Evolutionary conservation across 2,797 vertebrate species (phyloP), one percentile per base, ranked within the genome.

Genomic region (Thunnus albacares): DNA sequence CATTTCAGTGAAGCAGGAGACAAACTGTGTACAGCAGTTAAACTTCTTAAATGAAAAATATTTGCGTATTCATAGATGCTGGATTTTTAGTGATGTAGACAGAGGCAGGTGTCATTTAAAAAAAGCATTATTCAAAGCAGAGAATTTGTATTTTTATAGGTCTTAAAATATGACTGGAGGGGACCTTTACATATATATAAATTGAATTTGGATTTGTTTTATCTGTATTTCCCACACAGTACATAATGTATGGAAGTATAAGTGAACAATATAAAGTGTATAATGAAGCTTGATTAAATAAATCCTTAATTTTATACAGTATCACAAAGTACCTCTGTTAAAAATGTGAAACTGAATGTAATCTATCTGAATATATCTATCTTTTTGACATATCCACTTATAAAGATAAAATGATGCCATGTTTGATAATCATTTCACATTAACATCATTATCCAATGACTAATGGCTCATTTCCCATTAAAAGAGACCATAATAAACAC

Each of bases 401-500:
- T 58, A 12, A 51, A 60, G 9, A 17, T 35, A 2, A 41, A 24
- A 43, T 61, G 64, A 63, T 76, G 22, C 45, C 33, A 52, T 51
- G 17, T 51, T 28, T 58, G 13, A 41, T 28, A 14, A 17, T 17
- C 15, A 45, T 49, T 49, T 49, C 17, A 49, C 17, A 66, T 45
- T 18, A 22, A 30, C 11, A 28, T 24, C 24, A 24, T 24, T 24
- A 24, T 1, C 11, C 35, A 59, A 58, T 47, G 15, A 45, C 51
- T 56, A 5, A 49, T 57, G 41, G 14, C 6, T n/a, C 53, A 61
- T 11, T 22, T 4, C 49, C 2, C 5, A 2, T 59, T 60, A 51
- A 35, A 71, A 49, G 28, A 71, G n/a, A 53, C 49, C 45, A 47
- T 47, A 17, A 47, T 47, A 47, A 47, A 47, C 15, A 47, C 45